Evolutionary conservation across 2,888 invertebrate genomes (phyloP).

Genomic region (Diogma glabrata): DNA sequence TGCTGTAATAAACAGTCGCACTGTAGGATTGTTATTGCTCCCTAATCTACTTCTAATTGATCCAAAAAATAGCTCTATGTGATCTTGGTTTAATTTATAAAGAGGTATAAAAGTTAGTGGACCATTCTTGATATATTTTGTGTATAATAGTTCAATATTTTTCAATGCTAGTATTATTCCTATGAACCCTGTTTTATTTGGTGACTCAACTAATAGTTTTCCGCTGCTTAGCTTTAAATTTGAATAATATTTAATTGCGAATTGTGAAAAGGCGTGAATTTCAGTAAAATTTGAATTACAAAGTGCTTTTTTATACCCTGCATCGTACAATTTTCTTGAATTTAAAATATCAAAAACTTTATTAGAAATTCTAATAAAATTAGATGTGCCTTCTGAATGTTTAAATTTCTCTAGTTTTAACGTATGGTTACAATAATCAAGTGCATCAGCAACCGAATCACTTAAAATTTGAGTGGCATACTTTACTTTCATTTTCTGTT

Average conservation of each 20-base stretch:
- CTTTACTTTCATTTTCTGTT: neutral
- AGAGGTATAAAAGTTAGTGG: conserved; percentile 16
- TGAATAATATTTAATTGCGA: conserved; percentile 4
- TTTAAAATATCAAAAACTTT: conserved; percentile 22
- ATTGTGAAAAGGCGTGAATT: conserved; percentile 15
- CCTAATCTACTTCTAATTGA: conserved; percentile 17
- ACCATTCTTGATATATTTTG: conserved; percentile 6
- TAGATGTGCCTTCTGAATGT: conserved; percentile 17
- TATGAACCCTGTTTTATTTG: conserved; percentile 16
- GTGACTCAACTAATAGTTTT: neutral
- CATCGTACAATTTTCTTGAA: conserved; percentile 16
- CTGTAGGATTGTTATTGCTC: conserved; percentile 17
- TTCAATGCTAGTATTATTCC: conserved; percentile 14
- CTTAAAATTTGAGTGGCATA: conserved; percentile 18
- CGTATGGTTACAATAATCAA: conserved; percentile 19
- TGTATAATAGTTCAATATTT: conserved; percentile 8
- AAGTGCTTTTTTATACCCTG: neutral
- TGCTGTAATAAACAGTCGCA: neutral
- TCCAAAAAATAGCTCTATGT: conserved; percentile 20
- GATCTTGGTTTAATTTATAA: conserved; percentile 21
- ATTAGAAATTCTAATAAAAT: conserved; percentile 20
- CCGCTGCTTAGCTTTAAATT: conserved; percentile 7
- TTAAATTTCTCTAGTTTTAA: conserved; percentile 19
- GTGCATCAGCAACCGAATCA: conserved; percentile 21
- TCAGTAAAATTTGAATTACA: conserved; percentile 10